phyloP scores from a whole-genome alignment of 92 coral and sea anemone genomes.

The Plumapathes pennacea region DNA sequence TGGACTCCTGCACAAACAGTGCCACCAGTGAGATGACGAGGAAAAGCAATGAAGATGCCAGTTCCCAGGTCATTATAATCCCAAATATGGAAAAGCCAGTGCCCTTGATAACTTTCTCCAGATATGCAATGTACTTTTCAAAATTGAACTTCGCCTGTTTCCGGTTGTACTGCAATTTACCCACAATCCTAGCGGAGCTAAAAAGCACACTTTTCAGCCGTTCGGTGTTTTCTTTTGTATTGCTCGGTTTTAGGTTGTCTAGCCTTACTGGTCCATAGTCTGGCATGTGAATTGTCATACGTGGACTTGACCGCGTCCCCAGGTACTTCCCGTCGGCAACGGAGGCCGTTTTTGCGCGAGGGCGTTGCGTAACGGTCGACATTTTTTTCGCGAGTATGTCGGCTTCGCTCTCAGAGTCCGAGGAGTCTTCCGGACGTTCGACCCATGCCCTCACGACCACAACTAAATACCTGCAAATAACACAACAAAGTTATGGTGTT shows the following conservation, averaged over 20 bases:
- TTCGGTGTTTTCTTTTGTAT: background rate
- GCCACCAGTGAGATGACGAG: constrained; percentile 75
- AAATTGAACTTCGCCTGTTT: constrained; percentile 56
- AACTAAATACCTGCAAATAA: constrained; percentile 53
- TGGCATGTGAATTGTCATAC: constrained; percentile 22
- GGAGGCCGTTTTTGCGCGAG: background rate
- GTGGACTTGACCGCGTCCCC: background rate
- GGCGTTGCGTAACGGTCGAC: background rate
- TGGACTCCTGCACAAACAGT: constrained; percentile 81
- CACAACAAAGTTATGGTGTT: too few relatives aligned
- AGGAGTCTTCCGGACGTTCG: constrained; percentile 71
- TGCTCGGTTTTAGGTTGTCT: constrained; percentile 1
- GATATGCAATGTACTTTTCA: constrained; percentile 74
- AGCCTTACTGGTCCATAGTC: constrained; percentile 34
- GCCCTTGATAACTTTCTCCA: constrained; percentile 59
- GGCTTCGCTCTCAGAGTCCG: constrained; percentile 57
- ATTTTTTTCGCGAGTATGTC: constrained; percentile 1
- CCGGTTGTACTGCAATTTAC: constrained; percentile 45
- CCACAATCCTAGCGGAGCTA: constrained; percentile 61
- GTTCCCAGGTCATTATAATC: constrained; percentile 80
- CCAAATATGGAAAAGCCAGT: constrained; percentile 77
- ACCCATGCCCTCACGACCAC: constrained; percentile 88
- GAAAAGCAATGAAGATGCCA: constrained; percentile 71
- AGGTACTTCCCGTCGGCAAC: constrained; percentile 1
- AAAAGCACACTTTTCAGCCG: constrained; percentile 23